phyloP scores from a whole-genome alignment of 2,113 vertebrate genomes.

The Lipophrys pholis region DNA sequence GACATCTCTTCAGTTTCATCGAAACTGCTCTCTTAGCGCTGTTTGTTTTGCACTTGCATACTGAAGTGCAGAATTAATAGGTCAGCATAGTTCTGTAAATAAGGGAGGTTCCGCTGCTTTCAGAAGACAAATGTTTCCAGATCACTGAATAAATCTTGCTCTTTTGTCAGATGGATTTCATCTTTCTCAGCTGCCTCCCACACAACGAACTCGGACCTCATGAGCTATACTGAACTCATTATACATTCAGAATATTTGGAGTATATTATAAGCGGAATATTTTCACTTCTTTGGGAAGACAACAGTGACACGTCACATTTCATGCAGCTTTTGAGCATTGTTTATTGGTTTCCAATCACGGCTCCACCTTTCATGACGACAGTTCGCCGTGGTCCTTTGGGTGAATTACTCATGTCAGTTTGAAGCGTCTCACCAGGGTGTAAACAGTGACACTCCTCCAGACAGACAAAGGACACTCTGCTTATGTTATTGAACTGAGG shows the following conservation, averaged over 20 bases:
- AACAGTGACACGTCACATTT: no score
- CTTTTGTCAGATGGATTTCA: constrained; percentile 14
- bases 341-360: background rate
- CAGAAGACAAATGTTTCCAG: constrained; percentile 24
- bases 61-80: no score
- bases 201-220: constrained; percentile 6
- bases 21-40: no score
- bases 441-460: background rate
- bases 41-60: no score
- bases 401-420: background rate
- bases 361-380: constrained; percentile 6
- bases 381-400: background rate
- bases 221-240: constrained; percentile 6
- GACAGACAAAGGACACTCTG: background rate
- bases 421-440: background rate
- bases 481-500: background rate
- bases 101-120: no score
- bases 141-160: constrained; percentile 29
- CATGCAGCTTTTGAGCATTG: no score
- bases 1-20: no score
- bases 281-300: no score
- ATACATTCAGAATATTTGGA: background rate
- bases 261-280: no score
- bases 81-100: no score
- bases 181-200: constrained; percentile 3